Evolutionary conservation across 2,113 vertebrate species (phyloP).

Genomic region (Dunckerocampus dactyliophorus): DNA sequence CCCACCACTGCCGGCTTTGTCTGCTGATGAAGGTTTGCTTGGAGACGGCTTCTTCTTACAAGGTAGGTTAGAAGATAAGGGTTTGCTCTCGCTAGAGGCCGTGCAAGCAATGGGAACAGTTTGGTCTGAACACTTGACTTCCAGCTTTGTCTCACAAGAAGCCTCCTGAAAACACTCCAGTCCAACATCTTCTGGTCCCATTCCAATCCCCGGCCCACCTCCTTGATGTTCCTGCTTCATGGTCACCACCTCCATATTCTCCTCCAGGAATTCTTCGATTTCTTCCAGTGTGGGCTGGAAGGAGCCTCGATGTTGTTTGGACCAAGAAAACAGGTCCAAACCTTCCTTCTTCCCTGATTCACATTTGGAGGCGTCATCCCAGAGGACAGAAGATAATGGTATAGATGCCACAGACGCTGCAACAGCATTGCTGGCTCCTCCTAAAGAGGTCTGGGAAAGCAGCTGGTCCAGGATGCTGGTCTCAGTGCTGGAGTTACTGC

Average conservation of each 20-base stretch:
- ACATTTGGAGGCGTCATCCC: slow-evolving; percentile 59
- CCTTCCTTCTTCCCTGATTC: slow-evolving; percentile 78
- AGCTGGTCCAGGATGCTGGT: slow-evolving; percentile 87
- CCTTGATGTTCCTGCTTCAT: slow-evolving; percentile 77
- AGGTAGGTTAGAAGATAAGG: slow-evolving; percentile 30
- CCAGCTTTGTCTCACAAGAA: slow-evolving; percentile 36
- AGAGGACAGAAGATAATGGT: slow-evolving; percentile 68
- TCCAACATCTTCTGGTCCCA: slow-evolving; percentile 72
- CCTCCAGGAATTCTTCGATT: slow-evolving; percentile 93
- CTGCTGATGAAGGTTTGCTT: slow-evolving; percentile 48
- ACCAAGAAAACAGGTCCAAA: slow-evolving; percentile 78
- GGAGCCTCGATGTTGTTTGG: slow-evolving; percentile 68
- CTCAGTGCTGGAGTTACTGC: slow-evolving; percentile 75
- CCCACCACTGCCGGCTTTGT: slow-evolving; percentile 53
- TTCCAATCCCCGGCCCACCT: slow-evolving; percentile 40
- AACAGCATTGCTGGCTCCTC: slow-evolving; percentile 12
- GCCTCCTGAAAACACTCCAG: slow-evolving; percentile 59
- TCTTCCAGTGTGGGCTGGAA: slow-evolving; percentile 94
- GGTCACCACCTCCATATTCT: slow-evolving; percentile 85
- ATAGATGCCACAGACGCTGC: slow-evolving; percentile 22
- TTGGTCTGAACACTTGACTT: slow-evolving; percentile 70
- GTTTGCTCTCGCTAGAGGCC: slow-evolving; percentile 66
- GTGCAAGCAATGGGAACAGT: slow-evolving; percentile 51
- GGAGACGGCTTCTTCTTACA: slow-evolving; percentile 35
- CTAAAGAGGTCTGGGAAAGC: slow-evolving; percentile 84